Base-by-base conservation (phyloP, 2,797 vertebrate species). In the Poecilia wingei region DNA sequence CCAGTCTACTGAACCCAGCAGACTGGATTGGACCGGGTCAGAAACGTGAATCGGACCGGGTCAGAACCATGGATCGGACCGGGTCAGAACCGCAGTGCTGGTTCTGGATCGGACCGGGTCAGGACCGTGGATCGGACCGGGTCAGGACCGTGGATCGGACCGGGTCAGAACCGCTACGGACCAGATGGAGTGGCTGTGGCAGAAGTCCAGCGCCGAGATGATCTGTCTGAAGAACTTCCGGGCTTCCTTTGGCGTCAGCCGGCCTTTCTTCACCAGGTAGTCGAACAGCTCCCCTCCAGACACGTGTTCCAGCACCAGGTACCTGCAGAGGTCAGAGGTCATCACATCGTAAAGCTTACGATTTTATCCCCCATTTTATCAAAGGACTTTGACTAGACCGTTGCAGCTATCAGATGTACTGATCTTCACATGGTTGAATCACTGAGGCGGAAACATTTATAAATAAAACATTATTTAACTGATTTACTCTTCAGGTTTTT, bases 151-250 rank as follows among this genome's bases (percentile, higher is more conserved):
- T 1, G 45, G 4, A 45, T 3, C 45, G 45, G 5, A 49, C 47
- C 47, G 18, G 45, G 18, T 45, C 49, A 51, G 49, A 8, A 55
- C 53, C 25, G 12, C 22, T 72, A 72, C 79, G 6, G 31, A 99
- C 98, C 98, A 99, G 95, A 99, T 99, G 83, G 98, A 99, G 94
- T 99, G 98, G 92, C 98, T 99, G 95, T 99, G 98, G 93, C 98
- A 99, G 95, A 99, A 99, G 93, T 99, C 98, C 94, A 99, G 95
- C 4, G 98, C 98, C 0, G 98, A 99, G 95, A 99, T 99, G 95
- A 99, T 99, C 95, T 99, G 98, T 94, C 98, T 96, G 96, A 99
- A 99, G 95, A 99, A 99, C 94, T 98, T 99, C n/a, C 98, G 93
- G 87, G 98, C 98, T 93, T 99, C 98, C 94, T 99, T 99, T 74